Evolutionary conservation across 1,140 invertebrate genomes (phyloP).

Genomic region (Hyposmocoma kahamanoa): DNA sequence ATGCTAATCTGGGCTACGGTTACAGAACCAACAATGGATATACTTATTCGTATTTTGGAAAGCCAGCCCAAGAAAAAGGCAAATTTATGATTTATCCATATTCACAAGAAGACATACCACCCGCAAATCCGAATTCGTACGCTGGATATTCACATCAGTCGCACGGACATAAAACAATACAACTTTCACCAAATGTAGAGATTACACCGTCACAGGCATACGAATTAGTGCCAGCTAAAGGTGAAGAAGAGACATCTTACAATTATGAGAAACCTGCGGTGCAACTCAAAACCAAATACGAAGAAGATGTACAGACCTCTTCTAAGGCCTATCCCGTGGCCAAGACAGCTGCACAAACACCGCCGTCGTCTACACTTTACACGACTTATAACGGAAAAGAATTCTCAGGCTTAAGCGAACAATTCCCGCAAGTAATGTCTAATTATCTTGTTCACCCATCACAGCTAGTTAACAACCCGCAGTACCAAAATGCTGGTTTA

Average conservation of each 20-base stretch:
- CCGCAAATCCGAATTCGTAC: constrained; percentile 13
- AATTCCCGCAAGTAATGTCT: constrained; percentile 66
- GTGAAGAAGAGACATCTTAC: constrained; percentile 42
- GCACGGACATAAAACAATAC: neutral
- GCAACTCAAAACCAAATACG: constrained; percentile 39
- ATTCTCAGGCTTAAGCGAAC: constrained; percentile 57
- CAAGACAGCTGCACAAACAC: constrained; percentile 7
- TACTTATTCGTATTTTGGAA: constrained; percentile 66
- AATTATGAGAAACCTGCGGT: constrained; percentile 39
- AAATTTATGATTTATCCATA: constrained; percentile 76
- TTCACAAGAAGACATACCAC: constrained; percentile 74
- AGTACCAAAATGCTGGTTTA: constrained; percentile 57
- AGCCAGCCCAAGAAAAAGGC: constrained; percentile 60
- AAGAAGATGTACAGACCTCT: constrained; percentile 33
- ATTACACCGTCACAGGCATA: constrained; percentile 68
- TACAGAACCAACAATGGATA: constrained; percentile 71
- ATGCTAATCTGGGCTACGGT: constrained; percentile 74
- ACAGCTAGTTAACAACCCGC: constrained; percentile 58
- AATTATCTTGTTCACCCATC: constrained; percentile 63
- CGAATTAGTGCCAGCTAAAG: constrained; percentile 58
- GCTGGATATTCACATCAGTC: neutral
- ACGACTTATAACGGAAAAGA: constrained; percentile 68
- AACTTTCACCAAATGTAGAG: constrained; percentile 46
- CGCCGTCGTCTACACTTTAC: constrained; percentile 50
- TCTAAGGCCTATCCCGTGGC: constrained; percentile 22